Percentiles rank a stretch among this genome's conserved stretches.
These are phyloP conservation scores for Hydriomena furcata DNA, from an alignment of 2,888 invertebrate genomes.

Conservation along the genomic window DNA sequence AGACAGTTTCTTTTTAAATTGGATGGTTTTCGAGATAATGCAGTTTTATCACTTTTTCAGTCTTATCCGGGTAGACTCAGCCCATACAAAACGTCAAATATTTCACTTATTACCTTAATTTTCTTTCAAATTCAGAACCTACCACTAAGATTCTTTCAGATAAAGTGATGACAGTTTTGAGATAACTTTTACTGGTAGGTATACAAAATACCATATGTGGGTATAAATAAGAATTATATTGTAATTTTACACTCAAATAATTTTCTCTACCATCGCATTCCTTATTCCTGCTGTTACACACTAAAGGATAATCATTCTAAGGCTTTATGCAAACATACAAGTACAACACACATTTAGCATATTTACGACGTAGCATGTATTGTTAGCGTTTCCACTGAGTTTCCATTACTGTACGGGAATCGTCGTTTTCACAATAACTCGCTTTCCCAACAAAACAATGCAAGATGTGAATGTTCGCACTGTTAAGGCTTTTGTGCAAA, in stretches of 20 bases:
- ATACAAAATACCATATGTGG: background rate
- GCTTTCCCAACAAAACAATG: constrained; percentile 45
- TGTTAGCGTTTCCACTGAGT: constrained; percentile 42
- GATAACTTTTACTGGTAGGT: too few species aligned
- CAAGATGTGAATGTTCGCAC: constrained; percentile 38
- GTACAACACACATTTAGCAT: constrained; percentile 35
- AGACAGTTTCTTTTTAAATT: too few species aligned
- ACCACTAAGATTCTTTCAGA: too few species aligned
- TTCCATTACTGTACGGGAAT: constrained; percentile 38
- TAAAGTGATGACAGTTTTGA: too few species aligned
- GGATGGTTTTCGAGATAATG: too few species aligned
- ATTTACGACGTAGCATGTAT: constrained; percentile 41
- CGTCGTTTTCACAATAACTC: constrained; percentile 39
- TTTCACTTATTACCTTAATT: too few species aligned
- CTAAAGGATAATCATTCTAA: constrained; percentile 12
- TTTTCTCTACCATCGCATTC: background rate
- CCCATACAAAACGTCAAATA: too few species aligned
- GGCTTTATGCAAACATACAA: constrained; percentile 14
- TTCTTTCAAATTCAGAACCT: too few species aligned
- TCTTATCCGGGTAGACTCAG: too few species aligned
- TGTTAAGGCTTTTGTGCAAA: constrained; percentile 8
- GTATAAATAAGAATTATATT: background rate
- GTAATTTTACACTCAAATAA: background rate
- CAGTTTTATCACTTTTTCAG: too few species aligned
- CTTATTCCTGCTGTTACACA: background rate